These are phyloP conservation scores for Drosophila paucipuncta DNA, from an alignment of 2,888 invertebrate genomes.

Conservation along the genomic window DNA sequence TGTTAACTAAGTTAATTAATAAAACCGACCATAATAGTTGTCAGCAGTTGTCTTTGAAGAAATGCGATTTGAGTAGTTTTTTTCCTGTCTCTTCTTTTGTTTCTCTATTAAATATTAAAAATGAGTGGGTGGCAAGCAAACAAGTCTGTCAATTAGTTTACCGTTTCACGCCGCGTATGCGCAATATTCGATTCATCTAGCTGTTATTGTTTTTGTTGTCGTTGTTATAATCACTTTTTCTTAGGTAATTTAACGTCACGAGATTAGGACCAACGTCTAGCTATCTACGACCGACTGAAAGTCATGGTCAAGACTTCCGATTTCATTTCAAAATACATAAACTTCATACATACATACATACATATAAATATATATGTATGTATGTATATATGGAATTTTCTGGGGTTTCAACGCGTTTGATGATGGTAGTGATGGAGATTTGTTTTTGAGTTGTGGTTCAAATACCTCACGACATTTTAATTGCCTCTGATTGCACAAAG, in stretches of 20 bases:
- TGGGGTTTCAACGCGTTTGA: conserved; percentile 11
- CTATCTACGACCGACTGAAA: conserved; percentile 33
- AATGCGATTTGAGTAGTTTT: background rate
- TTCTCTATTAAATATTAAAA: background rate
- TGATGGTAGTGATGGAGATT: background rate
- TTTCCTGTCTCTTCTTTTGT: background rate
- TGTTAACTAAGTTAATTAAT: conserved; percentile 5
- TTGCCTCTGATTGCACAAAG: conserved; percentile 68
- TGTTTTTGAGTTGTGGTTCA: conserved; percentile 8
- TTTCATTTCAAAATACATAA: conserved; percentile 22
- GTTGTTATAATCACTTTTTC: conserved; percentile 11
- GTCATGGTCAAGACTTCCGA: conserved; percentile 54
- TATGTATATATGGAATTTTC: background rate
- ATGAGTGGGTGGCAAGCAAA: conserved; percentile 29
- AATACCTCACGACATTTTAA: conserved; percentile 51
- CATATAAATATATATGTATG: background rate
- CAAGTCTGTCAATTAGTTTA: conserved; percentile 22
- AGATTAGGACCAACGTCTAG: conserved; percentile 38
- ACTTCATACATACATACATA: background rate
- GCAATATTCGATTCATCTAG: conserved; percentile 31
- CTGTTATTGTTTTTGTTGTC: background rate
- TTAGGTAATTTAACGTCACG: conserved; percentile 24
- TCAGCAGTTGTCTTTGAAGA: background rate
- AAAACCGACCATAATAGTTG: background rate
- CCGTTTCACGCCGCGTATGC: conserved; percentile 49